Base-by-base conservation (phyloP, 2,797 vertebrate species). In the Notolepis coatsorum region DNA sequence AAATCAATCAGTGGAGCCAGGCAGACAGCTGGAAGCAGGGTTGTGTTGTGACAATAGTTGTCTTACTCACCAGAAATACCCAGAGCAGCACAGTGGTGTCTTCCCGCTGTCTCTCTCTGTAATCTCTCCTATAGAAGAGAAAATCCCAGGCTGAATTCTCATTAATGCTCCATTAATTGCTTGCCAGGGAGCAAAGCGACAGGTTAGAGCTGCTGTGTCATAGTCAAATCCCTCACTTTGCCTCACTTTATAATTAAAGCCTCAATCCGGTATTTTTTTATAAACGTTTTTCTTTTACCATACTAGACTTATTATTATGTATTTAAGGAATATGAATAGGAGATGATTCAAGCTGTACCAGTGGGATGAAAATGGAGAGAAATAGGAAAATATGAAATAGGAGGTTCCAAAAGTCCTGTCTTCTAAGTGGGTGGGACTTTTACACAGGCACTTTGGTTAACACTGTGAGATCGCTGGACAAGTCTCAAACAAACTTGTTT, bases 141-240 rank as follows among this genome's bases (percentile, higher is more conserved):
- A 42, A 42, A 18, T 20, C 15, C 39, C 38, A 18, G 23, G 5
- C n/a, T 20, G 41, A 27, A 38, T 56, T 43, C 23, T 33, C 30
- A 10, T 30, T 56, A 56, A 41, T 15, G 9, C n/a, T 15, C 27
- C 23, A 56, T 21, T 46, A 47, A 47, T 59, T 59, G 56, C 30
- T 17, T 21, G 9, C 7, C 55, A 46, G 30, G 18, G 20, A 31
- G 27, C 20, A 12, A 12, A 52, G 50, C 38, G 50, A 37, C 49
- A 35, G 49, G 30, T 35, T 7, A 5, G 18, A 17, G 50, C 21
- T 23, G 21, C 20, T 21, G 21, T 13, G 15, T 28, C 47, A 7
- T 20, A n/a, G 42, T 24, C 42, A 17, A 18, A 37, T 23, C 20
- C 20, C 35, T 28, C 18, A 1, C 10, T 24, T n/a, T 8, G 56